Conservation (phyloP, 2,888 invertebrate genomes). For the Phoenoteleia sp. region DNA sequence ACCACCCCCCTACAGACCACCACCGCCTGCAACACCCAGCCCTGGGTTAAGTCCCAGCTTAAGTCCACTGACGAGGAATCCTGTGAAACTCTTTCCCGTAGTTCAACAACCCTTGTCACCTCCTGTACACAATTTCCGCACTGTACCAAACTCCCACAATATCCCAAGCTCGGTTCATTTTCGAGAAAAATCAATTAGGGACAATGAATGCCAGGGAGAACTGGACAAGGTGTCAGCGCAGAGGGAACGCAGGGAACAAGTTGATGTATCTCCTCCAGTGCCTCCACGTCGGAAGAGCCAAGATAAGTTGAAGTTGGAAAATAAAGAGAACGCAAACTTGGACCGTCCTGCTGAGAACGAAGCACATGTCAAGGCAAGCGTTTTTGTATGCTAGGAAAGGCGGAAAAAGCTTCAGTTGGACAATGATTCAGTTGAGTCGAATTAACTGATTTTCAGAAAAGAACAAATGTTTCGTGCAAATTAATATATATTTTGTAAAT, state of each 20-base stretch:
- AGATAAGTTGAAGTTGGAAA: constrained; percentile 87
- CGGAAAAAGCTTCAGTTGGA: neutral
- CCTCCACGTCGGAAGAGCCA: constrained; percentile 88
- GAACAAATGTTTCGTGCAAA: no score
- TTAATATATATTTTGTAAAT: no score
- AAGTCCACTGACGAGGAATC: constrained; percentile 81
- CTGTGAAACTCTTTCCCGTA: constrained; percentile 79
- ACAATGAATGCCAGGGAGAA: constrained; percentile 55
- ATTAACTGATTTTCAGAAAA: neutral
- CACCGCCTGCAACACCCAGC: constrained; percentile 86
- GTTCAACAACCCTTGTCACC: constrained; percentile 36
- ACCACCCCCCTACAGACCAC: constrained; percentile 88
- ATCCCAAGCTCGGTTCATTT: constrained; percentile 40
- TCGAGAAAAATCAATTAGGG: constrained; percentile 79
- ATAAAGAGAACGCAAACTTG: constrained; percentile 84
- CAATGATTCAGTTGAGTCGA: neutral
- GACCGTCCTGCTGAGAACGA: constrained; percentile 77
- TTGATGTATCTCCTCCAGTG: constrained; percentile 86
- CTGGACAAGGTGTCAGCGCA: constrained; percentile 41
- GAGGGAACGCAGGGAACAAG: constrained; percentile 55
- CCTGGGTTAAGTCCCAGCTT: constrained; percentile 81
- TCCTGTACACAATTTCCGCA: constrained; percentile 41
- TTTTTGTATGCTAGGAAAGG: constrained; percentile 30
- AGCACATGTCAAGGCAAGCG: constrained; percentile 81
- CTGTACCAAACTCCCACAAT: constrained; percentile 38